Conservation (phyloP, 2,113 vertebrate species). For the Anhinga rufa region DNA sequence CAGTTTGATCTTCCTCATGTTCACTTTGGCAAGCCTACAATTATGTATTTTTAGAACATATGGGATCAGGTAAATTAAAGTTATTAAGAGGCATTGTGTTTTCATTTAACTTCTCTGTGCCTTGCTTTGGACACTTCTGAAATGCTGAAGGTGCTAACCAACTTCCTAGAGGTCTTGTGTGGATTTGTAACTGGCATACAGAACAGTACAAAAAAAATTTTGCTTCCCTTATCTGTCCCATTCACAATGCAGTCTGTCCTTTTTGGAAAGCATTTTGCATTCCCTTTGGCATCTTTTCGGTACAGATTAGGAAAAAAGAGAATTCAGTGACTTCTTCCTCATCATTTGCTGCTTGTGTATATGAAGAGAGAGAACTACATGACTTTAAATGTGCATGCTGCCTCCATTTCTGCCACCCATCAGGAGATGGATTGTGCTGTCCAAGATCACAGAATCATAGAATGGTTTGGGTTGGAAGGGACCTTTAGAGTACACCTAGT, state of each 20-base stretch:
- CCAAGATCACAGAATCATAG: not conserved
- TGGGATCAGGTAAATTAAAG: not conserved
- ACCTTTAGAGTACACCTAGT: too few species aligned
- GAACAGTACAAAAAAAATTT: not conserved
- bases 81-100: not conserved
- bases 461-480: too few species aligned
- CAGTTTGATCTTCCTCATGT: not conserved
- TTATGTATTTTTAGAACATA: not conserved
- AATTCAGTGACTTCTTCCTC: not conserved
- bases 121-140: not conserved
- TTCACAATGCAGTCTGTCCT: not conserved
- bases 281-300: not conserved
- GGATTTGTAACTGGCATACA: not conserved
- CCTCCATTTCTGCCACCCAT: not conserved
- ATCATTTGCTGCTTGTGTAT: not conserved
- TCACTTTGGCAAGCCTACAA: not conserved
- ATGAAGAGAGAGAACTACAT: not conserved
- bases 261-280: not conserved
- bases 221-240: not conserved
- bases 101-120: not conserved
- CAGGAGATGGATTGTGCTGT: not conserved
- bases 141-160: not conserved
- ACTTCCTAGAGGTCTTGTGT: not conserved
- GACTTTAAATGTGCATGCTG: not conserved
- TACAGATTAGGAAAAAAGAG: not conserved